Evolutionary conservation across 2,888 invertebrate genomes (phyloP), one percentile per base, ranked within the genome.

Genomic region (Drosophila monieri): DNA sequence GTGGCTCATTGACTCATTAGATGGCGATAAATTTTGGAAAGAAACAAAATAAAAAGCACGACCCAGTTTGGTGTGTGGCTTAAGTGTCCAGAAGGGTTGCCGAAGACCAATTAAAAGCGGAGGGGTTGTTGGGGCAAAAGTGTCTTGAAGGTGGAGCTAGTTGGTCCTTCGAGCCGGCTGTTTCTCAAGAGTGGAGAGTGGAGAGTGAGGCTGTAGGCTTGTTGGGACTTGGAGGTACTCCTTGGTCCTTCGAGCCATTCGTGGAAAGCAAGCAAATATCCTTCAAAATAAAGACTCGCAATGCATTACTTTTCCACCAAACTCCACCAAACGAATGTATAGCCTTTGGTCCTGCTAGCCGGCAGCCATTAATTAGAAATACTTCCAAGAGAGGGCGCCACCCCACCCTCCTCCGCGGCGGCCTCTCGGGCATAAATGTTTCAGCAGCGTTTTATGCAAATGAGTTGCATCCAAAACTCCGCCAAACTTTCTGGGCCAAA

Each of bases 1-100:
- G 61, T 58, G 78, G 81, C 67, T 69, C 66, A 65, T 61, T 64
- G 81, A 73, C 87, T 83, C 81, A 81, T 86, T 86, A 86, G 81
- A 72, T 84, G 74, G 74, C 78, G 78, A 80, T 86, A 80, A 80
- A 80, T 49, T 49, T n/a, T 15, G 14, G 27, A 25, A 10, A 64
- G 72, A 74, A 74, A 80, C 64, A 78, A 25, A 10, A 60, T 70
- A 80, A 76, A 74, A 80, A 69, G 76, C 59, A 66, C 74, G 65
- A 53, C 32, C 53, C 30, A 35, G 39, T 64, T 62, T 25, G 6
- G n/a, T 10, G 23, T 23, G 5, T 25, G n/a, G 15, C 27, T 18
- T 9, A 12, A 6, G 27, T n/a, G 6, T 10, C 4, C 18, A 6
- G n/a, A 25, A 41, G 37, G 23, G 6, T 39, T 39, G 39, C 39